Evolutionary conservation across 1,140 invertebrate genomes (phyloP).

Genomic region (Papilio machaon): DNA sequence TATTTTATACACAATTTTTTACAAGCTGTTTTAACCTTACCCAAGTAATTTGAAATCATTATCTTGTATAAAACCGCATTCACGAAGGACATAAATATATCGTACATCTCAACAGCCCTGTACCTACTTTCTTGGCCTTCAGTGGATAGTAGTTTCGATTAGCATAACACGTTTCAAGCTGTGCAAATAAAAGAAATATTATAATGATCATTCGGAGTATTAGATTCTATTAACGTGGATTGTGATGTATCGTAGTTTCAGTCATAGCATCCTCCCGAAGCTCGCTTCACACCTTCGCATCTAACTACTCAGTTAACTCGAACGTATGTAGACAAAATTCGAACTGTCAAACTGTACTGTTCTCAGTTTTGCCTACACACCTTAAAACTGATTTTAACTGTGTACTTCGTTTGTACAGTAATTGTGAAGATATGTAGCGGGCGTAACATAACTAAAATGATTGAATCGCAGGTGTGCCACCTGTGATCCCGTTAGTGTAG

Average conservation of each 20-base stretch:
- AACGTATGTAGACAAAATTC: too few species aligned
- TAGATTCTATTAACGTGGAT: background rate
- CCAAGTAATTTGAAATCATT: background rate
- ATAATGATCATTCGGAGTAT: background rate
- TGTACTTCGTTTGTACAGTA: too few species aligned
- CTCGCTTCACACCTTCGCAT: too few species aligned
- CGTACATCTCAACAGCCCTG: background rate
- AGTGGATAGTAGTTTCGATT: background rate
- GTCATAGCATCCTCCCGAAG: background rate
- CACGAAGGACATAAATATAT: background rate
- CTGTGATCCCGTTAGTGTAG: too few species aligned
- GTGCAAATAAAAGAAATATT: background rate
- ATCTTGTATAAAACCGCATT: background rate
- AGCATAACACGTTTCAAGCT: constrained; percentile 2
- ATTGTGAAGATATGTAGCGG: too few species aligned
- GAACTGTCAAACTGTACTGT: too few species aligned
- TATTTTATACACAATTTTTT: background rate
- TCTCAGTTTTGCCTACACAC: too few species aligned
- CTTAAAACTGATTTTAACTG: too few species aligned
- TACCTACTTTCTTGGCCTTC: background rate
- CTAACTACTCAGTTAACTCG: too few species aligned
- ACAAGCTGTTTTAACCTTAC: background rate
- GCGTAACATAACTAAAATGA: too few species aligned
- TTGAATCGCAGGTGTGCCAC: too few species aligned
- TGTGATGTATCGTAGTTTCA: background rate